Evolutionary conservation across 2,797 vertebrate genomes (phyloP).

Genomic region (Esox masquinongy): DNA sequence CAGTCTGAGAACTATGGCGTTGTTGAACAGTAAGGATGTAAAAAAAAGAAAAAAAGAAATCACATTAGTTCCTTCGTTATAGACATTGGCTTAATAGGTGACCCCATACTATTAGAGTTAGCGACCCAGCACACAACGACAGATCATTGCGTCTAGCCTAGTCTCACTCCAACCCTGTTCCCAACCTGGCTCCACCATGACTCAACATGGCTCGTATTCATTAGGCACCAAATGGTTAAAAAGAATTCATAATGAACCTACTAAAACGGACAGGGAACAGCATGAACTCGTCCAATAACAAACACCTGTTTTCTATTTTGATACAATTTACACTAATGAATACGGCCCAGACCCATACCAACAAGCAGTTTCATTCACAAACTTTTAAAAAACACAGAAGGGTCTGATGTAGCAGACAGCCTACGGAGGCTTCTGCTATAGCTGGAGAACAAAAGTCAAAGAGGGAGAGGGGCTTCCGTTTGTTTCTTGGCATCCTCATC

Average conservation of each 20-base stretch:
- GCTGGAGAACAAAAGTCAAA: constrained; percentile 31
- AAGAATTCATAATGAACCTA: not conserved
- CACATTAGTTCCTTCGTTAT: constrained; percentile 15
- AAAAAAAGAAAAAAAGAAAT: constrained; percentile 11
- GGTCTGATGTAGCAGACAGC: constrained; percentile 35
- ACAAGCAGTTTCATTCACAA: constrained; percentile 30
- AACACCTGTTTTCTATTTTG: not conserved
- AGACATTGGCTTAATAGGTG: constrained; percentile 8
- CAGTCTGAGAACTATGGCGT: not conserved
- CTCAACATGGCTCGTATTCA: not conserved
- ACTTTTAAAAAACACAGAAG: constrained; percentile 50
- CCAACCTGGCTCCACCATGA: not conserved
- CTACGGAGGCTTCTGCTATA: constrained; percentile 38
- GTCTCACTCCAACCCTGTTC: not conserved
- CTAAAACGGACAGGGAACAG: not conserved
- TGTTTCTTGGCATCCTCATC: constrained; percentile 28
- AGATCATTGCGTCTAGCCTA: not conserved
- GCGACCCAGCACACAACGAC: not conserved
- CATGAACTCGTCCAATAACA: not conserved
- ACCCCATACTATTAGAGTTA: not conserved
- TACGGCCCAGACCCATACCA: constrained; percentile 6
- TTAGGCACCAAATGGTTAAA: not conserved
- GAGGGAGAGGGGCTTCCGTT: constrained; percentile 21
- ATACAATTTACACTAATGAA: not conserved
- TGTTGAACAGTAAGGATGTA: constrained; percentile 28